Conservation (phyloP, 2,113 vertebrate genomes). For the Capra hircus region DNA sequence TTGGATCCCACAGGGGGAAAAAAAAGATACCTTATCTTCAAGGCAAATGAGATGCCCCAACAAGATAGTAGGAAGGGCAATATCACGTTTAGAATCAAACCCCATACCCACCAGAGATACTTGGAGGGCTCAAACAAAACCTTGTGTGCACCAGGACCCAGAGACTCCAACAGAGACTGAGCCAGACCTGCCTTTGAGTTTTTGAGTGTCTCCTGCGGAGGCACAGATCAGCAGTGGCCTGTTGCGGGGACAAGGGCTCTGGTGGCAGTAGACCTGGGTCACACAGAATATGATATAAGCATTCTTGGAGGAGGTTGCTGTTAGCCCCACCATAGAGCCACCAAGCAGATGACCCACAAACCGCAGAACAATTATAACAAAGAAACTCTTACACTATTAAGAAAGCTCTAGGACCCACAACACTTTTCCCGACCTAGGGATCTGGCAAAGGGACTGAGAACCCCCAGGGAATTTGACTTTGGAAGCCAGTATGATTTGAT, state of each 20-base stretch:
- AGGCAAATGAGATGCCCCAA: too few species aligned
- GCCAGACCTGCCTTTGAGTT: background rate
- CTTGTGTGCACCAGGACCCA: background rate
- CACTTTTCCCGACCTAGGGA: background rate
- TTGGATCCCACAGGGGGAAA: too few species aligned
- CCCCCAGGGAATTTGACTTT: background rate
- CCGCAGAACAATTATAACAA: background rate
- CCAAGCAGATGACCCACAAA: background rate
- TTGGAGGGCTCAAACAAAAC: too few species aligned
- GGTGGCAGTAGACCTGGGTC: background rate
- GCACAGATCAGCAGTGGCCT: background rate
- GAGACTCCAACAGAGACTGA: background rate
- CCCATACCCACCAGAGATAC: too few species aligned
- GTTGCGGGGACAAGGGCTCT: background rate
- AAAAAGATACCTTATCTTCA: too few species aligned
- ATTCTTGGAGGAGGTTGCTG: background rate
- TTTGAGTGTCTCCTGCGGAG: background rate
- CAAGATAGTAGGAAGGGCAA: too few species aligned
- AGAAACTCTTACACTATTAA: background rate
- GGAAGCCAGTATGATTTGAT: background rate
- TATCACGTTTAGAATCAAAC: too few species aligned
- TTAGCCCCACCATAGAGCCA: background rate
- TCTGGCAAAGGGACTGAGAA: background rate
- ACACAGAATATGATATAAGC: background rate
- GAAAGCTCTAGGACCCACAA: background rate